Evolutionary conservation across 2,797 vertebrate genomes (phyloP).

Genomic region (Poecile montanus): DNA sequence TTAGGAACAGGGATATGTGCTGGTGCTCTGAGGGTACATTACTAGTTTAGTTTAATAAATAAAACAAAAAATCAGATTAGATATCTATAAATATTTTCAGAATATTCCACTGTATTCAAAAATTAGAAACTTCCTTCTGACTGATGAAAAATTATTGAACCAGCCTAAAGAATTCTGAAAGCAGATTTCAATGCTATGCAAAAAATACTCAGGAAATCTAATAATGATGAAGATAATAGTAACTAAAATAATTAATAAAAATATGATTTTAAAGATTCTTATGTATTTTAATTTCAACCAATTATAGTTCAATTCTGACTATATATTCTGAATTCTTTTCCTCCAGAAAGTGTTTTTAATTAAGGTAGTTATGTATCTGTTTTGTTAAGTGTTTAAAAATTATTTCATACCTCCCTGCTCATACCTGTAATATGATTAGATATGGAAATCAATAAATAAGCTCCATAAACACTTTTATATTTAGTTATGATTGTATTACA

Average conservation of each 20-base stretch:
- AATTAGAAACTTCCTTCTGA: background rate
- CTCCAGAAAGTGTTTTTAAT: background rate
- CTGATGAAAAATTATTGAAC: background rate
- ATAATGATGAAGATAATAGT: background rate
- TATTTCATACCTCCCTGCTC: background rate
- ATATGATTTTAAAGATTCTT: fast-evolving
- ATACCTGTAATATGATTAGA: background rate
- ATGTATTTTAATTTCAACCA: constrained; percentile 3
- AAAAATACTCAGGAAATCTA: background rate
- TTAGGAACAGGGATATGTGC: background rate
- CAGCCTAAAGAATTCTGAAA: background rate
- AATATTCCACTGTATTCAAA: background rate
- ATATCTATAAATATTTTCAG: background rate
- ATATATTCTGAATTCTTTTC: constrained; percentile 5
- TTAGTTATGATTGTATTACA: background rate
- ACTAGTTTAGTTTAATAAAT: background rate
- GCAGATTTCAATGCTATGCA: background rate
- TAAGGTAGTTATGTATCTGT: constrained; percentile 13
- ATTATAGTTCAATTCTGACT: background rate
- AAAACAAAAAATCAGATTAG: background rate
- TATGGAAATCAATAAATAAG: background rate
- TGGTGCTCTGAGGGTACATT: background rate
- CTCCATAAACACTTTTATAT: background rate
- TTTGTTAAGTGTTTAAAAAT: constrained; percentile 25
- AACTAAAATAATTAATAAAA: background rate